phyloP scores from a whole-genome alignment of 2,888 invertebrate species.

The Drosophila hamatofila region DNA sequence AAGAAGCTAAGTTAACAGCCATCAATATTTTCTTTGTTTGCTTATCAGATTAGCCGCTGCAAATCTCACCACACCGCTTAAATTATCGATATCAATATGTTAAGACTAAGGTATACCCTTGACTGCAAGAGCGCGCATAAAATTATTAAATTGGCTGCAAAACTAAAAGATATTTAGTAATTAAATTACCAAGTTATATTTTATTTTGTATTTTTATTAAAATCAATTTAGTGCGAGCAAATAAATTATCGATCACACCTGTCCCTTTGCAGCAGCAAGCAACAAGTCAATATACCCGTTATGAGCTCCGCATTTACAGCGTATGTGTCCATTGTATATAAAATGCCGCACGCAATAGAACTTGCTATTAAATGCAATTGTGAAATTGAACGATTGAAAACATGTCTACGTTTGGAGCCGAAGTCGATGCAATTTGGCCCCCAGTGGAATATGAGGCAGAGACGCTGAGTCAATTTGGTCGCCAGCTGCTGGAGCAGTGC shows the following conservation, averaged over 20 bases:
- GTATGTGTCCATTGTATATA: conserved; percentile 6
- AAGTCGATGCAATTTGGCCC: conserved; percentile 73
- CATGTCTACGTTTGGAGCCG: conserved; percentile 77
- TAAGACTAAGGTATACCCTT: neutral
- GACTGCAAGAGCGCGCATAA: neutral
- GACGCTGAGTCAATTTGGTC: conserved; percentile 64
- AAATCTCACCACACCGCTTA: conserved; percentile 16
- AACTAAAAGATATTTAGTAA: too few species aligned
- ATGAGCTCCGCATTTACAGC: neutral
- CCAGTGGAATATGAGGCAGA: neutral
- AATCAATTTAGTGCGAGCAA: neutral
- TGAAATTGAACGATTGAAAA: conserved; percentile 32
- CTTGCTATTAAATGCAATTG: conserved; percentile 39
- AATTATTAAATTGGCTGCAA: neutral
- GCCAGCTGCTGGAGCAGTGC: conserved; percentile 67
- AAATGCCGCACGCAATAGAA: conserved; percentile 20
- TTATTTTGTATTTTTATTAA: accelerated
- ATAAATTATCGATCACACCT: too few species aligned
- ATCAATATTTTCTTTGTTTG: neutral
- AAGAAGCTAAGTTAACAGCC: too few species aligned
- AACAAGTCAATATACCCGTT: neutral
- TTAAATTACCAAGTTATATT: neutral
- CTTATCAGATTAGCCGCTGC: neutral
- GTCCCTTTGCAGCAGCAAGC: neutral
- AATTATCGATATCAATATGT: neutral